phyloP scores from a whole-genome alignment of 1,140 invertebrate genomes.

The Drosophila guanche region DNA sequence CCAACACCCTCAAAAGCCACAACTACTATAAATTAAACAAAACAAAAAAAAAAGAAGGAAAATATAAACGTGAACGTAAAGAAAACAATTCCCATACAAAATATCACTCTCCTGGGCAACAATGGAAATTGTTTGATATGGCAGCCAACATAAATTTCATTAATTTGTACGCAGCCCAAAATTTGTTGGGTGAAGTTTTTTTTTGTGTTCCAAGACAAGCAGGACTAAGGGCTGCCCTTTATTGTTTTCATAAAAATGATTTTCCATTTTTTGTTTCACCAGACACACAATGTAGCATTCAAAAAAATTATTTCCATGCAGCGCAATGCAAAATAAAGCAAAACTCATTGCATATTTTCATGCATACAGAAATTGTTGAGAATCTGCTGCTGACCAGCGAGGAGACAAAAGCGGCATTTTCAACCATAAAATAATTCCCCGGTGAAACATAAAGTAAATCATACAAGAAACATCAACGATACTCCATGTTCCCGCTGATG shows the following conservation, averaged over 20 bases:
- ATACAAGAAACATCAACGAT: neutral
- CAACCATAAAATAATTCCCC: neutral
- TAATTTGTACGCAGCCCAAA: constrained; percentile 58
- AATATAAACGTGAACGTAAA: constrained; percentile 6
- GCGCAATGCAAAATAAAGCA: constrained; percentile 20
- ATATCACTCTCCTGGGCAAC: constrained; percentile 46
- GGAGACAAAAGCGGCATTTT: constrained; percentile 1
- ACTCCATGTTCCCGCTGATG: no score
- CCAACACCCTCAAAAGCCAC: neutral
- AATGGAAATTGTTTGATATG: constrained; percentile 55
- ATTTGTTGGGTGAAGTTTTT: constrained; percentile 50
- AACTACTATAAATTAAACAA: constrained; percentile 71
- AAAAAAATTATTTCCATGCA: constrained; percentile 38
- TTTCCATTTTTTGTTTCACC: constrained; percentile 51
- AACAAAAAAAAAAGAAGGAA: constrained; percentile 5
- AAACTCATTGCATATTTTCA: constrained; percentile 44
- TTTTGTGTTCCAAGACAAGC: constrained; percentile 43
- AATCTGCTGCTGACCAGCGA: constrained; percentile 6
- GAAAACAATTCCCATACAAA: constrained; percentile 18
- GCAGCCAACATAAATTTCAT: constrained; percentile 64
- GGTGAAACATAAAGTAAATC: constrained; percentile 8
- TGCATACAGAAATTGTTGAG: constrained; percentile 3
- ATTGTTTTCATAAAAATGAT: constrained; percentile 73
- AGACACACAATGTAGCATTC: constrained; percentile 37
- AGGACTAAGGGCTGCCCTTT: constrained; percentile 18